These are phyloP conservation scores for Megaptera novaeangliae DNA, from an alignment of 2,113 vertebrate species.

Conservation along the genomic window DNA sequence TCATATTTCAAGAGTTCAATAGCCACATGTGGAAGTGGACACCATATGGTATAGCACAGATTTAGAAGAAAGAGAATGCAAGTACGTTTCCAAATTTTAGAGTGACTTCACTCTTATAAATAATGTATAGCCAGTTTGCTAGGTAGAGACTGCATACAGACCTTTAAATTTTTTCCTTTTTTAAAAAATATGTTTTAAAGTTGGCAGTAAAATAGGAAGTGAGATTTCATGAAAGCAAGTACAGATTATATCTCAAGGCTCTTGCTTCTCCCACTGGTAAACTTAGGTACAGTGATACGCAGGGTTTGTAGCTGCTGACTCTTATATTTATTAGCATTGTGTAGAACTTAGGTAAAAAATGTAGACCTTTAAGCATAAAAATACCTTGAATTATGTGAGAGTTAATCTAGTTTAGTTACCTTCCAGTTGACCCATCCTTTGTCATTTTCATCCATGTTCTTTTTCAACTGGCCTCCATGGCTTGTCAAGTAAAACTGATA, in stretches of 20 bases:
- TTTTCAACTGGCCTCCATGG: conserved; percentile 92
- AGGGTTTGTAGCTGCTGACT: background rate
- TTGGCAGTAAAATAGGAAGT: background rate
- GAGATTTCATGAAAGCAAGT: background rate
- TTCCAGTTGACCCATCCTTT: conserved; percentile 99
- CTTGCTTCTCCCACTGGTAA: background rate
- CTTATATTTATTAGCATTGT: background rate
- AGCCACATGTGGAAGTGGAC: background rate
- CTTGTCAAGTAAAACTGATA: conserved; percentile 93
- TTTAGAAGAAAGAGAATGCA: background rate
- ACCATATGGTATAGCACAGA: background rate
- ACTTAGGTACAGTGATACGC: background rate
- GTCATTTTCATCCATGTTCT: conserved; percentile 96
- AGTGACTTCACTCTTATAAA: background rate
- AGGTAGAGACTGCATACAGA: background rate
- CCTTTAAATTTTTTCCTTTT: background rate
- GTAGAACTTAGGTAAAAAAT: background rate
- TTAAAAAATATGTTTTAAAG: background rate
- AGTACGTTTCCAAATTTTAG: background rate
- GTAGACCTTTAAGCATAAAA: background rate
- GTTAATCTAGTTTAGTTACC: conserved; percentile 77
- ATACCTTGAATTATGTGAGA: background rate
- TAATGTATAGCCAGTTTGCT: background rate
- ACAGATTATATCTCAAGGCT: background rate
- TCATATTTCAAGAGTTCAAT: background rate